Evolutionary conservation across 2,113 vertebrate species (phyloP).

Genomic region (Neolamprologus variostigma): DNA sequence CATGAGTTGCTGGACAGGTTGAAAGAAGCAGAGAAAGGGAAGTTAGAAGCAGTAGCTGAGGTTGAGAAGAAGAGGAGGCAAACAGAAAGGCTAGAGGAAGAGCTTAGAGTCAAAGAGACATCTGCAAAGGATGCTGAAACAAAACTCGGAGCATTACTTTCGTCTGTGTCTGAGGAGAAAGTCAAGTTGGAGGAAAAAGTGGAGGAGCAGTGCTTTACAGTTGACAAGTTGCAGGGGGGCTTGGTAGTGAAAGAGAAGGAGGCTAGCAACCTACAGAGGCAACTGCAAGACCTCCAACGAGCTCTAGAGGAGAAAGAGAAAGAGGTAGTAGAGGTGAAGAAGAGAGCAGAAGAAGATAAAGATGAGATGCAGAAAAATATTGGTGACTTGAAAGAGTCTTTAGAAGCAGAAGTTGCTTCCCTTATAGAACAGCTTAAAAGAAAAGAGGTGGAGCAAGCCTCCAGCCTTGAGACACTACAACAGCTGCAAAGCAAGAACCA

Average conservation of each 20-base stretch:
- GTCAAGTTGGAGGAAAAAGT: slow-evolving; percentile 53
- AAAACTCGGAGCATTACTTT: slow-evolving; percentile 48
- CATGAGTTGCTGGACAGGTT: slow-evolving; percentile 73
- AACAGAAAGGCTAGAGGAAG: slow-evolving; percentile 66
- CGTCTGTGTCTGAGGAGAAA: slow-evolving; percentile 60
- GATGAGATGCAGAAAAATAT: slow-evolving; percentile 55
- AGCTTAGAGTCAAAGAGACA: slow-evolving; percentile 72
- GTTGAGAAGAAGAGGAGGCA: slow-evolving; percentile 55
- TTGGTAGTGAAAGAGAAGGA: slow-evolving; percentile 71
- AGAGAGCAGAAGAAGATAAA: slow-evolving; percentile 58
- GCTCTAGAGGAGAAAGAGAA: slow-evolving; percentile 66
- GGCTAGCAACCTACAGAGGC: slow-evolving; percentile 68
- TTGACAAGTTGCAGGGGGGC: slow-evolving; percentile 66
- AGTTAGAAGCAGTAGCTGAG: slow-evolving; percentile 63
- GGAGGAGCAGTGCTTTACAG: slow-evolving; percentile 51
- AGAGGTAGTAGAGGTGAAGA: slow-evolving; percentile 48
- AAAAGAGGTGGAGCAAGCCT: slow-evolving; percentile 70
- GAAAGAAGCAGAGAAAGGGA: slow-evolving; percentile 72
- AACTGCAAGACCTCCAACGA: slow-evolving; percentile 70
- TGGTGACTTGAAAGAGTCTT: slow-evolving; percentile 52
- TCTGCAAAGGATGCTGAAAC: slow-evolving; percentile 59
- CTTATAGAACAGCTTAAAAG: slow-evolving; percentile 65
- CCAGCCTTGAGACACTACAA: slow-evolving; percentile 63
- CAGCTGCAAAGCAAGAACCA: slow-evolving; percentile 69
- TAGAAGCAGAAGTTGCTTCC: slow-evolving; percentile 59